Evolutionary conservation across 2,113 vertebrate species (phyloP).

Genomic region (Cavia aperea): DNA sequence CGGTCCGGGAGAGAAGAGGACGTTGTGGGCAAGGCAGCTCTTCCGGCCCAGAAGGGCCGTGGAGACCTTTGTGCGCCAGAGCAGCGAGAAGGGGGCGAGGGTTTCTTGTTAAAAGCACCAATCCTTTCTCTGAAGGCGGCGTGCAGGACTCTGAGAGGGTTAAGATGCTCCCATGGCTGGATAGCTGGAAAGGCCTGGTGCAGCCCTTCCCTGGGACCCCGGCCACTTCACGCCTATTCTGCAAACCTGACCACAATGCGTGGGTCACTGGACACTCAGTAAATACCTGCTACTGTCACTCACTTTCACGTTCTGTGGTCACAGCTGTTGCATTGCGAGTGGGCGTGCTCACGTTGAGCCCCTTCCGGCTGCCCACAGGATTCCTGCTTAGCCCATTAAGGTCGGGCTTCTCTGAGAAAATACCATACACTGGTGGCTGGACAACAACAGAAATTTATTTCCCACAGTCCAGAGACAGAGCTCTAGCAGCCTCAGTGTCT

Average conservation of each 20-base stretch:
- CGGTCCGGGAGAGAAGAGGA: not conserved
- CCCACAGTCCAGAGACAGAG: not conserved
- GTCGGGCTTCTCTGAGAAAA: not conserved
- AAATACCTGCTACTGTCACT: not conserved
- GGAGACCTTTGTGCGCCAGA: not conserved
- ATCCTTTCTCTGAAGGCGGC: not conserved
- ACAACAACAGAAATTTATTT: not conserved
- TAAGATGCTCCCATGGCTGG: not conserved
- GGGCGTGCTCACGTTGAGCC: not conserved
- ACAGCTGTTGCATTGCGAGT: not conserved
- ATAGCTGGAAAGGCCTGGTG: not conserved
- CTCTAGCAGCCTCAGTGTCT: not conserved
- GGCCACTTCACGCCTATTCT: not conserved
- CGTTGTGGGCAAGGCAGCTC: not conserved
- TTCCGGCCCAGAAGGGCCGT: not conserved
- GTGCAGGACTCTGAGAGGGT: not conserved
- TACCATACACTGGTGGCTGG: not conserved
- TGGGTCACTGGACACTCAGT: not conserved
- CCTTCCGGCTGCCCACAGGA: fast-evolving
- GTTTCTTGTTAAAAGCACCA: not conserved
- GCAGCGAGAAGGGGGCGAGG: not conserved
- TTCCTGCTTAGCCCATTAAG: too few relatives aligned
- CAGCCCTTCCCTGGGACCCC: not conserved
- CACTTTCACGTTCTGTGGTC: not conserved
- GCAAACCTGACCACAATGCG: not conserved